Evolutionary conservation across 2,797 vertebrate genomes (phyloP), one percentile per base, ranked within the genome.

Genomic region (Tokudaia muenninki): DNA sequence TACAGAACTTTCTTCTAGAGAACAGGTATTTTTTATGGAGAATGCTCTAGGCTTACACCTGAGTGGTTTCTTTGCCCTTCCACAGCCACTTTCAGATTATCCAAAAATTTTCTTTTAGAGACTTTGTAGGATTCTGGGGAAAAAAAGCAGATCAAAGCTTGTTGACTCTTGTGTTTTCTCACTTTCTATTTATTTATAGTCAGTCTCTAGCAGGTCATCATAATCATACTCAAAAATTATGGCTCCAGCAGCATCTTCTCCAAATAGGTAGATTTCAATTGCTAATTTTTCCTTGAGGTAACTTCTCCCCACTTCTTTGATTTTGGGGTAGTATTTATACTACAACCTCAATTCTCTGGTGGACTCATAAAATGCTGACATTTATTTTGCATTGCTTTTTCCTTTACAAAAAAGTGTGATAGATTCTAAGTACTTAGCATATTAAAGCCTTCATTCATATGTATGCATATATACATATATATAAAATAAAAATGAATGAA

Each of bases 301-400:
- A n/a, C 31, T 17, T 67, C 31, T 11, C 17, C 44, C 78, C 26
- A 72, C 41, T 92, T 55, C 61, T n/a, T 72, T 91, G 13, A 88
- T 75, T 96, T 81, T 11, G 22, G 2, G 13, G 21, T 83, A 24
- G 34, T 50, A 26, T 3, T 79, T 92, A 61, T 21, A 57, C 44
- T 79, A 16, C 24, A 70, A 77, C 24, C 21, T 44, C 19, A 41
- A 3, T 84, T 91, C 37, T 87, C 57, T 80, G 5, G 52, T 5
- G 0, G 4, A 57, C 5, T 24, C 17, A 80, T 90, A 50, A 72
- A 84, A 94, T 90, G 86, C 75, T 93, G 26, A 65, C 29, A 57
- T 83, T 93, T 63, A 79, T 29, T 72, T 72, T 57, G 11, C 81
- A 22, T 94, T 90, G 10, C 8, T 72, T 93, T 96, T 91, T 80